phyloP scores from a whole-genome alignment of 2,113 vertebrate genomes.

The Odocoileus hemionus region DNA sequence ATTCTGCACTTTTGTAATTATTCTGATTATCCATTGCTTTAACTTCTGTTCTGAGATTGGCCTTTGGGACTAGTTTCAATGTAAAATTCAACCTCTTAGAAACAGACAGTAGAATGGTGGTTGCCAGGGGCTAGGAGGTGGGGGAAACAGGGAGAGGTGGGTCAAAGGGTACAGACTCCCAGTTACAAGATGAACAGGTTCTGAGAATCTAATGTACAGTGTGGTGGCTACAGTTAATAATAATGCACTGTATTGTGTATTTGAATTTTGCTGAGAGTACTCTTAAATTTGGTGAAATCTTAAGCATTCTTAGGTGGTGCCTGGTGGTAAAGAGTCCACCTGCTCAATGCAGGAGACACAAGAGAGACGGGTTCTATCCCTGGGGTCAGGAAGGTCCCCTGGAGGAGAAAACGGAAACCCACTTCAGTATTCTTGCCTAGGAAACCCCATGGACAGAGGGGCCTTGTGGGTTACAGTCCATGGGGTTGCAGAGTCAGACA shows the following conservation, averaged over 20 bases:
- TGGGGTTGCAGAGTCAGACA: background rate
- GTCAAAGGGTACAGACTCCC: background rate
- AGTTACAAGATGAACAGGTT: background rate
- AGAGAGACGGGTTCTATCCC: background rate
- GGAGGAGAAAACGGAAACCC: background rate
- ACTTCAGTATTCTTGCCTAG: background rate
- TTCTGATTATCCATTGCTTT: constrained; percentile 3
- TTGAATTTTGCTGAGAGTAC: background rate
- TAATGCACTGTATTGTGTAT: background rate
- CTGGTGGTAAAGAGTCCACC: background rate
- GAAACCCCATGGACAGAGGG: background rate
- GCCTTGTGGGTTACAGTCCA: background rate
- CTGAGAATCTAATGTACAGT: background rate
- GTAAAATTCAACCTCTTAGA: background rate
- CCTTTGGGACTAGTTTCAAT: background rate
- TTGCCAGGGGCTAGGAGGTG: no score
- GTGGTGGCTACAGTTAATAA: background rate
- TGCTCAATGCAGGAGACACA: background rate
- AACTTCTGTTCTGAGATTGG: background rate
- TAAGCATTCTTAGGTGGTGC: background rate
- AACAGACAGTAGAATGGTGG: background rate
- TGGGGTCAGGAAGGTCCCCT: background rate
- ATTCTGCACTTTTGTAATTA: background rate
- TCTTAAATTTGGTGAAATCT: background rate
- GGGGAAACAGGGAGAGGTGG: background rate